phyloP scores from a whole-genome alignment of 2,888 invertebrate genomes.

The Aphidius colemani region DNA sequence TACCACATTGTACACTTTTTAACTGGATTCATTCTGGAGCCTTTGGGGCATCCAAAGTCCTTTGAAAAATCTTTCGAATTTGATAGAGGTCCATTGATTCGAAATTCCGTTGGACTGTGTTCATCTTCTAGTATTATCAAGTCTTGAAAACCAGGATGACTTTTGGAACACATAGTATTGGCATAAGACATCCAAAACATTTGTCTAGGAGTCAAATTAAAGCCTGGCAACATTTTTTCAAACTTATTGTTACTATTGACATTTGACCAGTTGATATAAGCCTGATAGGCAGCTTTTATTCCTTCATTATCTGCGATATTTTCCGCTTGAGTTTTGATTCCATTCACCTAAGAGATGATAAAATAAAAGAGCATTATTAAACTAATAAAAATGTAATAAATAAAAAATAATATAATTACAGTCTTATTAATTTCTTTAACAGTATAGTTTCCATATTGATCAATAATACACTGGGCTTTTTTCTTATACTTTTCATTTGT shows the following conservation, averaged over 20 bases:
- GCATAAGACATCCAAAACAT: slow-evolving; percentile 68
- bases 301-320: slow-evolving; percentile 22
- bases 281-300: not conserved
- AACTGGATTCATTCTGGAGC: slow-evolving; percentile 66
- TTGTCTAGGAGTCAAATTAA: slow-evolving; percentile 69
- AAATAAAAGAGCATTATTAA: too few species aligned
- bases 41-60: slow-evolving; percentile 66
- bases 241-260: slow-evolving; percentile 69
- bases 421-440: not conserved
- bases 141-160: slow-evolving; percentile 70
- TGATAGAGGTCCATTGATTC: slow-evolving; percentile 66
- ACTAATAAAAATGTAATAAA: too few species aligned
- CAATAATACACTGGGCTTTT: not conserved
- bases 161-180: slow-evolving; percentile 67
- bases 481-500: not conserved
- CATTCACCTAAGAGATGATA: not conserved
- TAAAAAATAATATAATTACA: not conserved
- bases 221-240: slow-evolving; percentile 70
- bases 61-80: slow-evolving; percentile 66
- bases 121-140: slow-evolving; percentile 75
- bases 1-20: slow-evolving; percentile 60
- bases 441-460: slow-evolving; percentile 6
- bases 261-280: slow-evolving; percentile 66
- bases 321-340: not conserved
- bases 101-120: slow-evolving; percentile 68